These are phyloP conservation scores for Allacma fusca DNA, from an alignment of 2,888 invertebrate species.

Conservation along the genomic window DNA sequence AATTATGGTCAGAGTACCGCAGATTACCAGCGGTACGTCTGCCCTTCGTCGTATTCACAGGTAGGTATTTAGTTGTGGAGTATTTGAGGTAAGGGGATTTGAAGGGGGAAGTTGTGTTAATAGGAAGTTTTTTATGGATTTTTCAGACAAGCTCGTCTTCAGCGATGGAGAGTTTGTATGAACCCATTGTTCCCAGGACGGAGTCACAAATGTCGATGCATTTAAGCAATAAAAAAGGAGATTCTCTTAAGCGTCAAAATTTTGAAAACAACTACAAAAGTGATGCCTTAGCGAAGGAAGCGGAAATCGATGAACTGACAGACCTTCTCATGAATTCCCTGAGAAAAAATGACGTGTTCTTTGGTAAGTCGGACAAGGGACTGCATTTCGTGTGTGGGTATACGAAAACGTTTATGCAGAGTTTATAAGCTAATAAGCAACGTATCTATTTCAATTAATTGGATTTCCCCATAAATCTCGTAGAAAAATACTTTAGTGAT, in stretches of 20 bases:
- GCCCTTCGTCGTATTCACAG: conserved; percentile 59
- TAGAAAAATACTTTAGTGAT: too few relatives aligned
- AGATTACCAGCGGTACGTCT: conserved; percentile 58
- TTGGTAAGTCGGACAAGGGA: conserved; percentile 48
- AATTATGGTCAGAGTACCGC: conserved; percentile 55
- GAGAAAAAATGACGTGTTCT: conserved; percentile 68
- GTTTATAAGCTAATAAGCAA: too few relatives aligned
- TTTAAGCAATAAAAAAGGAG: conserved; percentile 49
- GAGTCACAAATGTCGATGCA: conserved; percentile 56
- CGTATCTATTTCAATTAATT: too few relatives aligned
- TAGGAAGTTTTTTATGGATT: background rate
- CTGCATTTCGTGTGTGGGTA: background rate
- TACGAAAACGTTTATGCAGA: too few relatives aligned
- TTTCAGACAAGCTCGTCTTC: conserved; percentile 57
- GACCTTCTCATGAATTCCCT: conserved; percentile 88
- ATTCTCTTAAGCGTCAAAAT: conserved; percentile 54
- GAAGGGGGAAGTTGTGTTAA: background rate
- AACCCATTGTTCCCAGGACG: conserved; percentile 59
- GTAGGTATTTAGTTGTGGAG: conserved; percentile 36
- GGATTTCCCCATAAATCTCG: too few relatives aligned
- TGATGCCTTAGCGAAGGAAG: conserved; percentile 70
- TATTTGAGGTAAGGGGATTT: background rate
- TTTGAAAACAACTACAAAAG: conserved; percentile 47
- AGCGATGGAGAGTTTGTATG: conserved; percentile 56
- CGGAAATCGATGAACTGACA: conserved; percentile 88